phyloP scores from a whole-genome alignment of 1,140 invertebrate species.

The Microplitis demolitor region DNA sequence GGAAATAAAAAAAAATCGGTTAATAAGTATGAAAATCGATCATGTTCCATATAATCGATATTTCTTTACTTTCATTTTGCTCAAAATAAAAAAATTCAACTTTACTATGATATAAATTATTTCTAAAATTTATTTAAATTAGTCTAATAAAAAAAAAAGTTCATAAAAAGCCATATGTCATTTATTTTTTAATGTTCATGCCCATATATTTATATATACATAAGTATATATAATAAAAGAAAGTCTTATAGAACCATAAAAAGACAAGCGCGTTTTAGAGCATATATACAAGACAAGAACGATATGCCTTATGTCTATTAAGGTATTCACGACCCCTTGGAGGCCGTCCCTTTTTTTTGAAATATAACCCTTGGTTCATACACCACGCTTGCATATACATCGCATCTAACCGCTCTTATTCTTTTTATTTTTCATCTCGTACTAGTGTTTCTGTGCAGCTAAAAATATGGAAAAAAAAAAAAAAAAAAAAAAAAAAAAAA shows the following conservation, averaged over 20 bases:
- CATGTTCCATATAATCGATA: too few relatives aligned
- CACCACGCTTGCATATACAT: conserved; percentile 13
- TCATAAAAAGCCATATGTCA: too few relatives aligned
- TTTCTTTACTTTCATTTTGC: too few relatives aligned
- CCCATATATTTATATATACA: background rate
- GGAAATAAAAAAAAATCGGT: too few relatives aligned
- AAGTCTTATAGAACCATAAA: background rate
- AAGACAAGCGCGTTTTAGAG: conserved; percentile 26
- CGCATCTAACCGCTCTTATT: background rate
- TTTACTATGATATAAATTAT: too few relatives aligned
- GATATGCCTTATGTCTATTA: conserved; percentile 54
- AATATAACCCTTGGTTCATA: conserved; percentile 43
- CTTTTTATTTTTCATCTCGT: background rate
- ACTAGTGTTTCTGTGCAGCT: too few relatives aligned
- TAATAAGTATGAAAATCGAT: too few relatives aligned
- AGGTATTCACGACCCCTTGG: conserved; percentile 55
- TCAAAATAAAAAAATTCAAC: too few relatives aligned
- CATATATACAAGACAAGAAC: conserved; percentile 19
- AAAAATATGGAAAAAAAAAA: background rate
- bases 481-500: too few relatives aligned
- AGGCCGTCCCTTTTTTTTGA: conserved; percentile 50
- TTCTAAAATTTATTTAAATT: too few relatives aligned
- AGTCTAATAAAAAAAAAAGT: too few relatives aligned
- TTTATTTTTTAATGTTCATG: too few relatives aligned
- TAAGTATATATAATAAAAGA: background rate